Evolutionary conservation across 2,113 vertebrate species (phyloP).

Genomic region (Corvus hawaiiensis): DNA sequence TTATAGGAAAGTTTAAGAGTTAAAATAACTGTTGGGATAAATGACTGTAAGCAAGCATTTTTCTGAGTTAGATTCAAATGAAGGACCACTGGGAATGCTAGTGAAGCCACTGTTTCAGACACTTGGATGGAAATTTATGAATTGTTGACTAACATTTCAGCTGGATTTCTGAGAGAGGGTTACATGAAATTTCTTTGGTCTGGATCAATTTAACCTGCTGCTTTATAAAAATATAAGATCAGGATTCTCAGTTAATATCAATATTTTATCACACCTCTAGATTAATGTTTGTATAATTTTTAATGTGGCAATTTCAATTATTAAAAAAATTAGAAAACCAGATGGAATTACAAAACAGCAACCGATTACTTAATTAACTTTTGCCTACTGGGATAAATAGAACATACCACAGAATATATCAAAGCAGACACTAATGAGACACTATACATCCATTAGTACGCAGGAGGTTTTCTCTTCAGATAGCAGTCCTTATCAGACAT

Average conservation of each 20-base stretch:
- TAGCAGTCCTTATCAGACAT: neutral
- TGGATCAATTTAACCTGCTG: neutral
- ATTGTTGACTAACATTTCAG: neutral
- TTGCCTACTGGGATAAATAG: constrained; percentile 45
- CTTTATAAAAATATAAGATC: neutral
- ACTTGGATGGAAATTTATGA: neutral
- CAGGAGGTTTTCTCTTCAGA: constrained; percentile 22
- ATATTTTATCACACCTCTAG: constrained; percentile 16
- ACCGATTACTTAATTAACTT: constrained; percentile 56
- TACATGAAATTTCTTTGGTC: neutral
- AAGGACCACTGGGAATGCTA: neutral
- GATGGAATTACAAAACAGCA: constrained; percentile 48
- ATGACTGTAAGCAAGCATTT: neutral
- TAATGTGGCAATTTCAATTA: constrained; percentile 49
- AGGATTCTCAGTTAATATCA: neutral
- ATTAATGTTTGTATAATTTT: constrained; percentile 45
- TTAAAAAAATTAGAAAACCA: constrained; percentile 63
- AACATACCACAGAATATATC: constrained; percentile 48
- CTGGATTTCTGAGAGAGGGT: neutral
- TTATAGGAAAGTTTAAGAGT: neutral
- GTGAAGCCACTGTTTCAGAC: neutral
- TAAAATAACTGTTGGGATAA: neutral
- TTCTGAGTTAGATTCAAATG: neutral
- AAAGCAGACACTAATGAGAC: constrained; percentile 44
- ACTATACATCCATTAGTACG: constrained; percentile 12